phyloP scores from a whole-genome alignment of 2,113 vertebrate species.

The Machaerirhynchus nigripectus region DNA sequence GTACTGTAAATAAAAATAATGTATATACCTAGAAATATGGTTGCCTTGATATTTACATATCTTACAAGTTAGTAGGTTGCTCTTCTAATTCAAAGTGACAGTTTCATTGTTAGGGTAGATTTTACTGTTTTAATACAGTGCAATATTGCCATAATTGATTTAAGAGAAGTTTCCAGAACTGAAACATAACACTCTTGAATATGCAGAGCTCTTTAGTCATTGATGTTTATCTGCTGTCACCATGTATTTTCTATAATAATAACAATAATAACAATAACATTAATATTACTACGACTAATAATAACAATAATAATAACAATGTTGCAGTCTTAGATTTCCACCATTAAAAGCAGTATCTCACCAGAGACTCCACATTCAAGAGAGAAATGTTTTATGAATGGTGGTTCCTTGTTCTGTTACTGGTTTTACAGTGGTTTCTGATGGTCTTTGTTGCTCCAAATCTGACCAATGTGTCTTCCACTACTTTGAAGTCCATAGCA shows the following conservation, averaged over 20 bases:
- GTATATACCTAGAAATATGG: constrained; percentile 21
- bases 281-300: too few relatives aligned
- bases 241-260: not conserved
- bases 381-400: not conserved
- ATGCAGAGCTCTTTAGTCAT: not conserved
- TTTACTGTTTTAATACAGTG: not conserved
- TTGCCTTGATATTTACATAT: constrained; percentile 58
- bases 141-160: not conserved
- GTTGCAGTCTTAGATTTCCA: not conserved
- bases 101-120: constrained; percentile 14
- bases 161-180: not conserved
- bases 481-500: not conserved
- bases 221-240: not conserved
- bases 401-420: not conserved
- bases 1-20: constrained; percentile 63
- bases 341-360: not conserved
- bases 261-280: not conserved
- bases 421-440: not conserved
- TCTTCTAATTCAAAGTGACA: constrained; percentile 5
- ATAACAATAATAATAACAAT: not conserved
- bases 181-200: not conserved
- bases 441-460: not conserved
- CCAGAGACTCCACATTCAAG: not conserved
- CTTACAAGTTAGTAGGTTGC: constrained; percentile 20
- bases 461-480: not conserved